Evolutionary conservation across 1,140 invertebrate species (phyloP).

Genomic region (Drosophila saltans): DNA sequence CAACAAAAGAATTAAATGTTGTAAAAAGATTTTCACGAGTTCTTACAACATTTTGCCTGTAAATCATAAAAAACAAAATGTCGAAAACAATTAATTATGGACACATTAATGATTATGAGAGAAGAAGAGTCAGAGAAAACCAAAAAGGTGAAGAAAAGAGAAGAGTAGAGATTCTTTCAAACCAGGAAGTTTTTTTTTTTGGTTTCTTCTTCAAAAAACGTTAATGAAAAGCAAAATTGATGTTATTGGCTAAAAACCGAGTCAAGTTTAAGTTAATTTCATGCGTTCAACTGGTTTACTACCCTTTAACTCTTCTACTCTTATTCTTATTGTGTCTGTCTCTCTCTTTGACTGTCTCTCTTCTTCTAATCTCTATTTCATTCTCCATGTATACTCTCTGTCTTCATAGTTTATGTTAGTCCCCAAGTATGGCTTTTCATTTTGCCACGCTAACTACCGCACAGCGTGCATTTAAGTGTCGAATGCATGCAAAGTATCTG

Average conservation of each 20-base stretch:
- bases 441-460: constrained; percentile 77
- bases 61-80: constrained; percentile 39
- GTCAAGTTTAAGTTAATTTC: constrained; percentile 69
- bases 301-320: not conserved
- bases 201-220: not conserved
- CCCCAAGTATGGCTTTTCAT: constrained; percentile 65
- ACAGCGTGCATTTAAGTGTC: constrained; percentile 77
- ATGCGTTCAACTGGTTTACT: constrained; percentile 73
- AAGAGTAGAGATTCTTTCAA: constrained; percentile 10
- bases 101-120: not conserved
- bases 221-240: constrained; percentile 35
- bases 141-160: not conserved
- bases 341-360: constrained; percentile 1
- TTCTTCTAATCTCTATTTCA: not conserved
- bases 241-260: constrained; percentile 32
- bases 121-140: not conserved
- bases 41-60: constrained; percentile 32
- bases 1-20: constrained; percentile 25
- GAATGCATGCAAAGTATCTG: constrained; percentile 33
- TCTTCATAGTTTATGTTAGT: constrained; percentile 70
- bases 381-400: constrained; percentile 18
- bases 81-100: constrained; percentile 8
- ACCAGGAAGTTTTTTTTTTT: constrained; percentile 49
- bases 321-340: not conserved
- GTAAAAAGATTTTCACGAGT: constrained; percentile 22